These are phyloP conservation scores for Capreolus pygargus DNA, from an alignment of 2,113 vertebrate species.

Conservation along the genomic window DNA sequence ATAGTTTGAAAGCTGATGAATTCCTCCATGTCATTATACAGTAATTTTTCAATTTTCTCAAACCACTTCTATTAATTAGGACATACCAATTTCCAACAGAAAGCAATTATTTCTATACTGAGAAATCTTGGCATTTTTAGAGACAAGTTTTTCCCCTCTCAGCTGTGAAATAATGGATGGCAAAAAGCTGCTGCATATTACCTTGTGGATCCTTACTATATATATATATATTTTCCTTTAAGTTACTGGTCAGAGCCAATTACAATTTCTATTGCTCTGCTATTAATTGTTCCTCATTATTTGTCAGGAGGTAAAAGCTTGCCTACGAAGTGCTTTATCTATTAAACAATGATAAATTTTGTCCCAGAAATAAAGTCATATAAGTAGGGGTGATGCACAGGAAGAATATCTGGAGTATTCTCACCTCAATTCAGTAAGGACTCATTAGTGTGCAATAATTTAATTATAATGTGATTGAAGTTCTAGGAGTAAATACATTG, in stretches of 20 bases:
- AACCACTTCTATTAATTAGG: constrained; percentile 24
- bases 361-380: not conserved
- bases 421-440: not conserved
- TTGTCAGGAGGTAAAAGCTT: constrained; percentile 35
- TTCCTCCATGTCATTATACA: not conserved
- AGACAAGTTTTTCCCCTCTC: not conserved
- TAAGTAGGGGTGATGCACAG: not conserved
- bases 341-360: constrained; percentile 24
- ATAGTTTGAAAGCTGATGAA: not conserved
- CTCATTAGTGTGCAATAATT: not conserved
- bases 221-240: constrained; percentile 11
- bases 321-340: constrained; percentile 43
- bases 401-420: not conserved
- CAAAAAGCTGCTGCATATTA: not conserved
- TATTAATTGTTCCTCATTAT: not conserved
- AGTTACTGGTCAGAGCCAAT: constrained; percentile 56
- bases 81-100: not conserved
- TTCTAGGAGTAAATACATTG: not conserved
- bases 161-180: not conserved
- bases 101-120: not conserved
- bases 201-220: not conserved
- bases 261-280: constrained; percentile 24
- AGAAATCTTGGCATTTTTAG: constrained; percentile 6
- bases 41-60: not conserved
- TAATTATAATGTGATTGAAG: not conserved